phyloP scores from a whole-genome alignment of 1,140 invertebrate genomes.

The Phymastichus coffea region DNA sequence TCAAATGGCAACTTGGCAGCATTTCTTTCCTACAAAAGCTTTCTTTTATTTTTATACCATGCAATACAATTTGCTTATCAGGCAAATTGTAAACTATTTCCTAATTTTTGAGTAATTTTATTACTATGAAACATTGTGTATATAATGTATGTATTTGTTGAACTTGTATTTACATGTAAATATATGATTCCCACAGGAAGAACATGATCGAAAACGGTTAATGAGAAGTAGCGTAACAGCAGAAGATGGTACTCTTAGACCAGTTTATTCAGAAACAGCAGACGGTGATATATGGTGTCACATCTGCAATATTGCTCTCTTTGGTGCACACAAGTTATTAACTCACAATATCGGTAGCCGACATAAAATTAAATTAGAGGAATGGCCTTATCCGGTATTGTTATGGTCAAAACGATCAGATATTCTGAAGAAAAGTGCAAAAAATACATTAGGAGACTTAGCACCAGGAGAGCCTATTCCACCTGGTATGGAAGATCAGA shows the following conservation, averaged over 20 bases:
- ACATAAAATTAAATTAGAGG: conserved; percentile 55
- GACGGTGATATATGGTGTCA: conserved; percentile 57
- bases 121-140: neutral
- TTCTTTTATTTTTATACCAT: conserved; percentile 8
- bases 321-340: conserved; percentile 52
- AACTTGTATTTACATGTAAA: no score
- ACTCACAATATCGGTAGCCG: conserved; percentile 52
- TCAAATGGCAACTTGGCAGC: conserved; percentile 16
- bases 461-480: conserved; percentile 69
- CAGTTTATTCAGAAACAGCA: conserved; percentile 53
- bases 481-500: conserved; percentile 69
- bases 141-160: neutral
- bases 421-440: conserved; percentile 37
- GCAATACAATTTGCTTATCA: conserved; percentile 8
- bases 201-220: conserved; percentile 52
- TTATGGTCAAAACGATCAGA: conserved; percentile 52
- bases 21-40: conserved; percentile 19
- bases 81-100: conserved; percentile 11
- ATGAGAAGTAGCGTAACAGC: conserved; percentile 55
- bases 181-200: no score
- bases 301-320: conserved; percentile 54
- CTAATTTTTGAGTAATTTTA: conserved; percentile 10
- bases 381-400: conserved; percentile 54
- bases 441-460: conserved; percentile 40
- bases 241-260: conserved; percentile 52